Evolutionary conservation across 2,797 vertebrate species (phyloP), one percentile per base, ranked within the genome.

Genomic region (Anguilla marmorata): DNA sequence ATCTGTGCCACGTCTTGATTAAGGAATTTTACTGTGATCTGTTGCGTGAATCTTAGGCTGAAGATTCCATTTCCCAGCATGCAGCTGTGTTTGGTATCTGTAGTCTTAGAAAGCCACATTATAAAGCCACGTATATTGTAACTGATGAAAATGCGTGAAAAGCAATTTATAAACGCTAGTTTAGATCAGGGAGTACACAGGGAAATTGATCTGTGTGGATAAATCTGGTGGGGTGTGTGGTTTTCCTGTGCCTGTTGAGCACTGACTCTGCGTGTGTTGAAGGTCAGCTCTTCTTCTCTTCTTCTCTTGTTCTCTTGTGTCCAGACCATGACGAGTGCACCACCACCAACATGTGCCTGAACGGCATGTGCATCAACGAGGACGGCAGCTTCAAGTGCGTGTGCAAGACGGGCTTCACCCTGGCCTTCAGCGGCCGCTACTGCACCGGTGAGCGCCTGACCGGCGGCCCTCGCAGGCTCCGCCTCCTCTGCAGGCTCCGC

Each of bases 331-430:
- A 96, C 86, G 96, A 96, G 88, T 96, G 95, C 91, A 92, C 95
- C 54, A 90, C 92, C 5, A 92, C 93, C 91, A 96, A 96, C 89
- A 95, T 96, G 94, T 96, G 96, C 88, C 92, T 96, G 88, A 96
- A 96, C 86, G 95, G 96, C 52, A 96, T 96, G 96, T 96, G 96
- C 89, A 96, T 96, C 92, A 96, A 96, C 52, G 96, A 96, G 87
- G 96, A 96, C 83, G 96, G 96, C n/a, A 96, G 96, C 90, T 96
- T 96, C 89, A 96, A 96, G 91, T 96, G 96, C 87, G 95, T 96
- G 87, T 96, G 96, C 88, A 96, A 96, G 91, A 95, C 95, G 50
- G 96, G 96, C 79, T 96, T 96, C 93, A 90, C 92, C 48, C 91
- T 96, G 80, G 93, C 94, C 90, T 90, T 94, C 85, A 95, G 93